Evolutionary conservation across 2,797 vertebrate genomes (phyloP).

Genomic region (Gobio occitaniae): DNA sequence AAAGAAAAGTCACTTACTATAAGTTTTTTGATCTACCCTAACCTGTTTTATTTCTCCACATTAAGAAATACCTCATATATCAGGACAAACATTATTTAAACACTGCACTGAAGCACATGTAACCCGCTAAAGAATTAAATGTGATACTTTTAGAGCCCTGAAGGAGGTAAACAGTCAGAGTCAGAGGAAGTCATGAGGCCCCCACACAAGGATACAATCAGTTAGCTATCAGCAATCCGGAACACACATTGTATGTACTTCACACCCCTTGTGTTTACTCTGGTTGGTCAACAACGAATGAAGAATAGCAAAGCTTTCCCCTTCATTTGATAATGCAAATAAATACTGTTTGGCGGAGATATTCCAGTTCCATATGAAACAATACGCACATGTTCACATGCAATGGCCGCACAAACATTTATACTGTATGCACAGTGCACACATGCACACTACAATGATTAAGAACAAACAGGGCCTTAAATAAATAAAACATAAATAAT

Average conservation of each 20-base stretch:
- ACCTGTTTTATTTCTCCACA: background rate
- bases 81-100: background rate
- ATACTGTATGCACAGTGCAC: constrained; percentile 16
- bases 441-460: constrained; percentile 8
- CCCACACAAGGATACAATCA: constrained; percentile 60
- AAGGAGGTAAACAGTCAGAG: constrained; percentile 54
- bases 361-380: constrained; percentile 23
- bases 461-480: constrained; percentile 7
- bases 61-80: constrained; percentile 1
- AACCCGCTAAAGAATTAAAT: background rate
- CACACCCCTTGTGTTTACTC: constrained; percentile 61
- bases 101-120: background rate
- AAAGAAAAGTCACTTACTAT: background rate
- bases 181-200: constrained; percentile 38
- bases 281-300: constrained; percentile 58
- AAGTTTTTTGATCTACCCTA: background rate
- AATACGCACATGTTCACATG: constrained; percentile 15
- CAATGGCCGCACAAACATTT: background rate
- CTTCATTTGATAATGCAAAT: constrained; percentile 61
- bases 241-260: constrained; percentile 56
- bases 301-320: constrained; percentile 57
- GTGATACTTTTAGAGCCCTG: constrained; percentile 42
- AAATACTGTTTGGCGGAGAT: constrained; percentile 55
- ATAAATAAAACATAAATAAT: constrained; percentile 12
- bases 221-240: constrained; percentile 56